Percentiles rank a stretch among this genome's conserved stretches.
phyloP scores from a whole-genome alignment of 2,888 invertebrate species.

The Oxyscelio sp. region DNA sequence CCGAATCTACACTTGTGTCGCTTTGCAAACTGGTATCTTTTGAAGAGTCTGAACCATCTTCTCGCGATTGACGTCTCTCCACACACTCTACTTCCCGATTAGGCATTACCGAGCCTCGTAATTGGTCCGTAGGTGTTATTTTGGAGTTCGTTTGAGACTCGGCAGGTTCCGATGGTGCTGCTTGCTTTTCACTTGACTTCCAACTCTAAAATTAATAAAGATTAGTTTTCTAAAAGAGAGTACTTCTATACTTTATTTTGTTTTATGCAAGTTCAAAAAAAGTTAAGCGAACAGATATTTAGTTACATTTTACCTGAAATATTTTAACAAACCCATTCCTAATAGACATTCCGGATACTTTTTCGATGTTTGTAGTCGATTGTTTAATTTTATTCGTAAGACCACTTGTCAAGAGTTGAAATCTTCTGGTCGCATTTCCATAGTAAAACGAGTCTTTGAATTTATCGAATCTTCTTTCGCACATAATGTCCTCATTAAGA shows the following conservation, averaged over 20 bases:
- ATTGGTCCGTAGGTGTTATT: constrained; percentile 40
- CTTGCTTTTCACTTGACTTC: constrained; percentile 84
- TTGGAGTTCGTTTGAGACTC: constrained; percentile 48
- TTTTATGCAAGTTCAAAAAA: too few species aligned
- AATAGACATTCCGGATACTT: constrained; percentile 91
- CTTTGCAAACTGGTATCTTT: constrained; percentile 96
- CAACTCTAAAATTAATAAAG: constrained; percentile 77
- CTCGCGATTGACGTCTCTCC: constrained; percentile 94
- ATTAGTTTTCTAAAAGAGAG: not conserved
- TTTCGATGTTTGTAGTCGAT: constrained; percentile 95
- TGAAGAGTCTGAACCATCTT: constrained; percentile 96
- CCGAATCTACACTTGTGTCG: constrained; percentile 97
- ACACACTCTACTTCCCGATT: constrained; percentile 84
- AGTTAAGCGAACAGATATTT: too few species aligned
- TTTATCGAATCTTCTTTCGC: constrained; percentile 91
- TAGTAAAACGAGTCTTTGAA: constrained; percentile 93
- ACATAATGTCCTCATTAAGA: constrained; percentile 95
- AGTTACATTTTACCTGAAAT: constrained; percentile 93
- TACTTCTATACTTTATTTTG: too few species aligned
- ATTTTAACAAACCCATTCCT: constrained; percentile 95
- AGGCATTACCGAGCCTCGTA: constrained; percentile 76
- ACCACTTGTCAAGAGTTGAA: constrained; percentile 93
- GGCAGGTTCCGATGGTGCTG: constrained; percentile 44
- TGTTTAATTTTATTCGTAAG: constrained; percentile 95
- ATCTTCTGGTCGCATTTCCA: constrained; percentile 92